Evolutionary conservation across 2,888 invertebrate species (phyloP), one percentile per base, ranked within the genome.

Genomic region (Mongoloraphidia duomilia): DNA sequence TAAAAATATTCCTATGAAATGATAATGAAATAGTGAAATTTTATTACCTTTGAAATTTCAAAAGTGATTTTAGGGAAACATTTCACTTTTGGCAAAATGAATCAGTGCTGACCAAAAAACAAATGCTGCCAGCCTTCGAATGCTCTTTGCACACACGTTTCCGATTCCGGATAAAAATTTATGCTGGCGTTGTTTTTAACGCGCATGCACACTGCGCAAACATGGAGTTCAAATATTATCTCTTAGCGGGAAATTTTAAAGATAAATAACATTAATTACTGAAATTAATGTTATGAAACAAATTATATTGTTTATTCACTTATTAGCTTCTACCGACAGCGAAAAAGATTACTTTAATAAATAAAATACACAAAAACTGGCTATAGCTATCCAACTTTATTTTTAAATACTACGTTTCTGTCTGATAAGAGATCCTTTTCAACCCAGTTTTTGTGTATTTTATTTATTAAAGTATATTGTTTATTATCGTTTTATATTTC

Each of bases 41-140:
- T 49, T 48, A 56, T 63, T 64, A 66, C 66, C 65, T 67, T 65
- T 61, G 57, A 61, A 63, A 59, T 59, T 58, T 54, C 58, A 56
- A 55, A 54, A 57, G 57, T 49, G 41, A 58, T 59, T 65, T 67
- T 68, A 67, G 67, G 68, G 67, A 66, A 64, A 66, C 65, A 65
- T 65, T 65, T 63, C 61, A 37, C 56, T 64, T 67, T 66, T 66
- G 59, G 55, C 57, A 50, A 52, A 59, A 63, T 43, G 48, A 66
- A 66, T 62, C 67, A 68, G 67, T 64, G 68, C 66, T 68, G 66
- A 65, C 65, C 56, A 49, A 49, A 51, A 51, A 65, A 66, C 67
- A 67, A 68, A 67, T 67, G 67, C 66, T 67, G 67, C 67, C 67
- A 67, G 66, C 48, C 48, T 48, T 48, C 43, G 39, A 48, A 48